Conservation (phyloP, 2,888 invertebrate species). For the Gymnoscelis rufifasciata region DNA sequence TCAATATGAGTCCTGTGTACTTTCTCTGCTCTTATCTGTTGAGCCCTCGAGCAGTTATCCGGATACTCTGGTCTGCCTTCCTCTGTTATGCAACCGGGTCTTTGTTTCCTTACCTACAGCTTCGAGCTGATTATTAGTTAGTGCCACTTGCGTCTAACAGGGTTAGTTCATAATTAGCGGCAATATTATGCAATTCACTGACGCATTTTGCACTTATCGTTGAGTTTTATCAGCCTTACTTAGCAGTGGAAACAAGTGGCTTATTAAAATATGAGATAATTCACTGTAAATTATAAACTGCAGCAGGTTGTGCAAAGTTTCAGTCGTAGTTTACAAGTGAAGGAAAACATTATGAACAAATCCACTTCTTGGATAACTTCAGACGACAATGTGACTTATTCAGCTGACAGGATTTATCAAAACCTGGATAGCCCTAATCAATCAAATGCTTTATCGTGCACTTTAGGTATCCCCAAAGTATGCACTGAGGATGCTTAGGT, state of each 20-base stretch:
- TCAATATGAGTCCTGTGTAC: constrained; percentile 41
- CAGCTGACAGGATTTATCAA: too few species aligned
- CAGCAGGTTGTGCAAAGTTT: too few species aligned
- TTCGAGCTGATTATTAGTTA: constrained; percentile 27
- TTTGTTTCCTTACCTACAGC: constrained; percentile 34
- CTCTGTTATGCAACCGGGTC: constrained; percentile 24
- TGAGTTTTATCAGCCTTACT: background rate
- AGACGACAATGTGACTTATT: too few species aligned
- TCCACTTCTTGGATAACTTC: too few species aligned
- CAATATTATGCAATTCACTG: constrained; percentile 2
- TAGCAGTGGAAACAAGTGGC: background rate
- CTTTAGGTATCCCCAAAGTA: too few species aligned
- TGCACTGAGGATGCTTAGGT: too few species aligned
- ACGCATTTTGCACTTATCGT: background rate
- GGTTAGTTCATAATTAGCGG: constrained; percentile 9
- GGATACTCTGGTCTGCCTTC: constrained; percentile 34
- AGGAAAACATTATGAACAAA: too few species aligned
- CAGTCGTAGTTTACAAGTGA: too few species aligned
- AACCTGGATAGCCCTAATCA: too few species aligned
- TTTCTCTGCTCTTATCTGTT: constrained; percentile 58
- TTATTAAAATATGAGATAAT: background rate
- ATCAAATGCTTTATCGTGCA: too few species aligned
- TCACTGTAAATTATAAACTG: too few species aligned
- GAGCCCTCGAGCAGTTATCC: constrained; percentile 30
- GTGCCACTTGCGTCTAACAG: constrained; percentile 6